Conservation (phyloP, 1,140 invertebrate species). For the Danaus plexippus region DNA sequence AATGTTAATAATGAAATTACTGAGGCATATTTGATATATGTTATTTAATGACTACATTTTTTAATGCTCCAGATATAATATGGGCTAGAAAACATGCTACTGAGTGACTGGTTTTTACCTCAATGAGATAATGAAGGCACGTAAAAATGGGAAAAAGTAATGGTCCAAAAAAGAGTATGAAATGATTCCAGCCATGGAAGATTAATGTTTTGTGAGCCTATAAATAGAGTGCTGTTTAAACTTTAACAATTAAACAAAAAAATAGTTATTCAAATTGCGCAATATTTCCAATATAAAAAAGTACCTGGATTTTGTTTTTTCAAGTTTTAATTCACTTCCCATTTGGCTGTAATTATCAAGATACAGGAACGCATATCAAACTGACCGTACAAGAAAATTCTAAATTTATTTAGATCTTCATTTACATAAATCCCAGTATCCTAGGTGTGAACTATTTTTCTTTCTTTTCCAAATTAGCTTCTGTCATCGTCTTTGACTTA, state of each 20-base stretch:
- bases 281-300: slow-evolving; percentile 18
- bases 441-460: no score
- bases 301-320: slow-evolving; percentile 51
- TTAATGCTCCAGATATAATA: no score
- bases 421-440: no score
- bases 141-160: slow-evolving; percentile 41
- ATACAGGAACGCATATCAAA: slow-evolving; percentile 1
- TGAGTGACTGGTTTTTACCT: slow-evolving; percentile 31
- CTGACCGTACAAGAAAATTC: background rate
- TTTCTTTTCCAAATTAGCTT: no score
- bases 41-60: no score
- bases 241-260: slow-evolving; percentile 7
- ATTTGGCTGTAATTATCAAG: slow-evolving; percentile 32
- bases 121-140: slow-evolving; percentile 37
- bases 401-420: background rate
- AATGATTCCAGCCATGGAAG: slow-evolving; percentile 41
- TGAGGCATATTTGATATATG: no score
- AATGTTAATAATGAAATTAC: no score
- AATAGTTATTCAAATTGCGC: slow-evolving; percentile 19
- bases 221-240: slow-evolving; percentile 2
- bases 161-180: slow-evolving; percentile 42
- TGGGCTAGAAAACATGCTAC: no score
- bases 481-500: no score
- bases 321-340: slow-evolving; percentile 55
- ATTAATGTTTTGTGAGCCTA: slow-evolving; percentile 15